Evolutionary conservation across 2,113 vertebrate genomes (phyloP), one percentile per base, ranked within the genome.

Genomic region (Sapajus apella): DNA sequence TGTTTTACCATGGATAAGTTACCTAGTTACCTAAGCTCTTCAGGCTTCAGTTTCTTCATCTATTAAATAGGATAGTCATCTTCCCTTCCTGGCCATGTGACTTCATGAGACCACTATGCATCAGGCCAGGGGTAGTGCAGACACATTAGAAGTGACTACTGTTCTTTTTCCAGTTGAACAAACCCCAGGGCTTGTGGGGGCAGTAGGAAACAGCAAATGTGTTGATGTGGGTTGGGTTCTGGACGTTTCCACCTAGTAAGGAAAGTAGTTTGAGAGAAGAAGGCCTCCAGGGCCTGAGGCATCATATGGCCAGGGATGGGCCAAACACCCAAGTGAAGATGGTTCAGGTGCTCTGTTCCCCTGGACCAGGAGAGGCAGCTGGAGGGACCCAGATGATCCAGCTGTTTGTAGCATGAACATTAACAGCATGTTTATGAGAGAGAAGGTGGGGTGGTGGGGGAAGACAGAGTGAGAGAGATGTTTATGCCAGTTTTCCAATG

Each of bases 101-200:
- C 58, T 37, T 79, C 80, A 55, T 12, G 30, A 83, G 23, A 56
- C 64, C 30, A 17, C 5, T 27, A 16, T 50, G 64, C n/a, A 58
- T 37, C 40, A 47, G 76, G 52, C 8, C 6, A 5, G 23, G 12
- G 32, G 6, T 37, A 10, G 11, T 7, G 0, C 11, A 6, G 25
- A 55, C 35, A 2, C 23, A 4, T 30, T 11, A 37, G 20, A 9
- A 8, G 40, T 72, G 13, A 17, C 55, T 73, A 40, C 32, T 64
- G 5, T 43, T 92, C 27, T 14, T 72, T 87, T 83, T 52, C 80
- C 86, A 13, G 30, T 43, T 66, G 47, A 77, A 32, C 4, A 40
- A 40, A 21, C 9, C 30, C 4, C 0, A 9, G 14, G 16, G 11
- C 14, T 1, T 55, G 32, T 52, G 52, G 14, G 25, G 27, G 11